These are phyloP conservation scores for Dendrocincla fuliginosa DNA, from an alignment of 2,797 vertebrate species.

Conservation along the genomic window DNA sequence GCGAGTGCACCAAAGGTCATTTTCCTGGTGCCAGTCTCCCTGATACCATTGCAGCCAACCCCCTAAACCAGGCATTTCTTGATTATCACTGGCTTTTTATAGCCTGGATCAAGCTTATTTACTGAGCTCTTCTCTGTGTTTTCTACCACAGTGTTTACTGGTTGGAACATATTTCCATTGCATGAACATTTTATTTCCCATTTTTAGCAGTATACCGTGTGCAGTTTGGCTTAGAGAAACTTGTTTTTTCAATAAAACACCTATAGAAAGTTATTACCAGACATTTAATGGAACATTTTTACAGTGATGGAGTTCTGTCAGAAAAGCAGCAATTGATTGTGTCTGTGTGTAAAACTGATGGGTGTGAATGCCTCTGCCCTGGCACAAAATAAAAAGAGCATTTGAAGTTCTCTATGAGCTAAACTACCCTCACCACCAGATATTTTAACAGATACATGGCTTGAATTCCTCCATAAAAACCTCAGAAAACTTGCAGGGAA, in stretches of 20 bases:
- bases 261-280: conserved; percentile 21
- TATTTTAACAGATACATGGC: background rate
- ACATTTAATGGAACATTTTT: conserved; percentile 51
- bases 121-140: background rate
- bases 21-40: background rate
- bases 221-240: conserved; percentile 22
- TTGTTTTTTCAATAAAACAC: conserved; percentile 5
- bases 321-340: conserved; percentile 5
- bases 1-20: background rate
- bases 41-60: background rate
- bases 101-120: background rate
- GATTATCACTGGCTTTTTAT: background rate
- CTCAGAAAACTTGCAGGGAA: background rate
- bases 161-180: background rate
- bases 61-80: background rate
- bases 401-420: background rate
- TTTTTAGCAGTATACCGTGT: background rate
- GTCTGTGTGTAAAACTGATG: background rate
- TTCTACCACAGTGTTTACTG: background rate
- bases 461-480: background rate
- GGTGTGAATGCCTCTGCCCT: background rate
- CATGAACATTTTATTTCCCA: conserved; percentile 35
- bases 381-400: conserved; percentile 3
- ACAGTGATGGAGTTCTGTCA: conserved; percentile 10
- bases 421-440: background rate